Evolutionary conservation across 2,888 invertebrate genomes (phyloP).

Genomic region (Lepidochitona cinerea): DNA sequence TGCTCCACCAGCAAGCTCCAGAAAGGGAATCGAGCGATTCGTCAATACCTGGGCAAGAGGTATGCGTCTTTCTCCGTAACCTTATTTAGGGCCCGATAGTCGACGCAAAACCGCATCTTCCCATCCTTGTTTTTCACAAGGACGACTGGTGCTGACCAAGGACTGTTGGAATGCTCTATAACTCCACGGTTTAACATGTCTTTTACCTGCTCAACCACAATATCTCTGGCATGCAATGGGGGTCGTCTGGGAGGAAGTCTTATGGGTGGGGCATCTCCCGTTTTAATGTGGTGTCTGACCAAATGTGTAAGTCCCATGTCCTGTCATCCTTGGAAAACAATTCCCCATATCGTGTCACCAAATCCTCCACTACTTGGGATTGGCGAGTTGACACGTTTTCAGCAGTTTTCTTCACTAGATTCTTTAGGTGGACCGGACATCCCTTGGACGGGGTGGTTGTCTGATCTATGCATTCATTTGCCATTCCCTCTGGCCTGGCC

Average conservation of each 20-base stretch:
- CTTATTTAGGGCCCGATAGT: constrained; percentile 8
- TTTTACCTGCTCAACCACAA: not conserved
- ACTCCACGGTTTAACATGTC: not conserved
- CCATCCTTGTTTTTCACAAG: constrained; percentile 11
- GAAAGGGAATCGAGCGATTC: constrained; percentile 11
- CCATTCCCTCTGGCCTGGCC: too few relatives aligned
- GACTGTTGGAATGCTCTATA: not conserved
- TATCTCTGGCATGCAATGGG: not conserved
- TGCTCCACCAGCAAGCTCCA: constrained; percentile 1
- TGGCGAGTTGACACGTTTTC: not conserved
- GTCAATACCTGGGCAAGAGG: constrained; percentile 16
- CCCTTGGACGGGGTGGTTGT: too few relatives aligned
- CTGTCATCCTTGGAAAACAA: constrained; percentile 13
- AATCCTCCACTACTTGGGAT: not conserved
- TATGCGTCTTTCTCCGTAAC: constrained; percentile 13
- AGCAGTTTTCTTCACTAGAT: too few relatives aligned
- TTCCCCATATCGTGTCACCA: constrained; percentile 13
- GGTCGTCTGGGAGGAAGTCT: not conserved
- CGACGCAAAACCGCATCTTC: constrained; percentile 12
- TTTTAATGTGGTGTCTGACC: not conserved
- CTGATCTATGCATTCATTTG: too few relatives aligned
- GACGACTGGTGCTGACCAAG: constrained; percentile 7
- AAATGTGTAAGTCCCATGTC: constrained; percentile 15
- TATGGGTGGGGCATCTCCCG: constrained; percentile 7
- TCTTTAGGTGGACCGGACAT: too few relatives aligned